Conservation (phyloP, 1,140 invertebrate species). For the Penaeus japonicus region DNA sequence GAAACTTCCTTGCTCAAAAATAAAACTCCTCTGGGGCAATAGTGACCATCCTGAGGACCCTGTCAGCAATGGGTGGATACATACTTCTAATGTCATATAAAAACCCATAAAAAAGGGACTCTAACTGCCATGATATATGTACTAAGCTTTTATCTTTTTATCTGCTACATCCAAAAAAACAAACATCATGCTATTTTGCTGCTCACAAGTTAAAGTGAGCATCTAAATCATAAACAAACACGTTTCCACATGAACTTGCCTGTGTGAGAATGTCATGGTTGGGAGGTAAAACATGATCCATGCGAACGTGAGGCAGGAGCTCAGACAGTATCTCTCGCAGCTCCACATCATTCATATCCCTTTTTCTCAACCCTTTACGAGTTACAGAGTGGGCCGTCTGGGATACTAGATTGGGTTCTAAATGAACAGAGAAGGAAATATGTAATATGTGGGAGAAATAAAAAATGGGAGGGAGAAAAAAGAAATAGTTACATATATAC, state of each 20-base stretch:
- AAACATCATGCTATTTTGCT: background rate
- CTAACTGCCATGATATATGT: too few species aligned
- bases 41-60: too few species aligned
- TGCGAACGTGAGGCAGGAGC: conserved; percentile 80
- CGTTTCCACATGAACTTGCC: conserved; percentile 65
- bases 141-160: too few species aligned
- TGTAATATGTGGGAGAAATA: background rate
- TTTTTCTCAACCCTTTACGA: conserved; percentile 69
- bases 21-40: too few species aligned
- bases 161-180: background rate
- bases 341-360: conserved; percentile 82
- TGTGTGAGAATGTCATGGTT: conserved; percentile 82
- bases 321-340: conserved; percentile 85
- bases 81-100: too few species aligned
- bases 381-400: conserved; percentile 91
- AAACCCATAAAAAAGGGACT: too few species aligned
- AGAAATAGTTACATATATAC: too few species aligned
- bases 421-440: conserved; percentile 57
- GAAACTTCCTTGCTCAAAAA: too few species aligned
- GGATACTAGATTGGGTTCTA: conserved; percentile 89
- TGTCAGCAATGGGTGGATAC: too few species aligned
- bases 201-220: background rate
- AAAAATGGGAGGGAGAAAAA: background rate
- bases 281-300: conserved; percentile 88
- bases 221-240: background rate